Percentiles rank a stretch among this genome's conserved stretches.
These are phyloP conservation scores for Scatophagus argus DNA, from an alignment of 2,113 vertebrate genomes.

Conservation along the genomic window DNA sequence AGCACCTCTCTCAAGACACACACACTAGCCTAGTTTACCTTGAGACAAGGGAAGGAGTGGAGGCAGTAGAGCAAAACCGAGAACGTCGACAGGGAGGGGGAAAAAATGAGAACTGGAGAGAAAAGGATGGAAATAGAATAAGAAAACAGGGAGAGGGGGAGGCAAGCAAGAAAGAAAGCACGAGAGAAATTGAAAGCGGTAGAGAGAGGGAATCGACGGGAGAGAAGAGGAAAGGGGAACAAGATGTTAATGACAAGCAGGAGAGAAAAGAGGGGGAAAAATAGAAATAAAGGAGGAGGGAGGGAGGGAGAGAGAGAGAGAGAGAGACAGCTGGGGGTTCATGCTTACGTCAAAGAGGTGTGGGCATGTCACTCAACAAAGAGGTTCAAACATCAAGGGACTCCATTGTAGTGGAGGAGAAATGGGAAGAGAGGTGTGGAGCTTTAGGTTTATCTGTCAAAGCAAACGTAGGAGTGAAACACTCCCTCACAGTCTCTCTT, in stretches of 20 bases:
- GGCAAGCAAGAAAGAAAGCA: slow-evolving; percentile 17
- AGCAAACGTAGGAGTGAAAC: slow-evolving; percentile 43
- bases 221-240: slow-evolving; percentile 16
- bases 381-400: slow-evolving; percentile 42
- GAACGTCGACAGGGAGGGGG: slow-evolving; percentile 56
- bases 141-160: slow-evolving; percentile 19
- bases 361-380: slow-evolving; percentile 44
- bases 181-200: neutral
- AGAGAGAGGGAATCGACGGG: slow-evolving; percentile 26
- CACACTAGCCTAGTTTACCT: slow-evolving; percentile 63
- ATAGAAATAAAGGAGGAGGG: neutral
- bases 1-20: slow-evolving; percentile 54
- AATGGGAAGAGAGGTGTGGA: slow-evolving; percentile 12
- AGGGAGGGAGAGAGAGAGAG: neutral
- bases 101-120: slow-evolving; percentile 40
- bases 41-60: slow-evolving; percentile 57
- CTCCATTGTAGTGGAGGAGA: slow-evolving; percentile 26
- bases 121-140: slow-evolving; percentile 51
- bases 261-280: slow-evolving; percentile 15
- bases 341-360: slow-evolving; percentile 18
- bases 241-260: slow-evolving; percentile 37
- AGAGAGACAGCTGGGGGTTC: slow-evolving; percentile 11
- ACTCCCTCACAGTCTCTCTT: slow-evolving; percentile 21
- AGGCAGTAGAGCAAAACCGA: slow-evolving; percentile 60
- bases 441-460: slow-evolving; percentile 42